Conservation (phyloP, 2,113 vertebrate genomes). For the Pelmatolapia mariae region DNA sequence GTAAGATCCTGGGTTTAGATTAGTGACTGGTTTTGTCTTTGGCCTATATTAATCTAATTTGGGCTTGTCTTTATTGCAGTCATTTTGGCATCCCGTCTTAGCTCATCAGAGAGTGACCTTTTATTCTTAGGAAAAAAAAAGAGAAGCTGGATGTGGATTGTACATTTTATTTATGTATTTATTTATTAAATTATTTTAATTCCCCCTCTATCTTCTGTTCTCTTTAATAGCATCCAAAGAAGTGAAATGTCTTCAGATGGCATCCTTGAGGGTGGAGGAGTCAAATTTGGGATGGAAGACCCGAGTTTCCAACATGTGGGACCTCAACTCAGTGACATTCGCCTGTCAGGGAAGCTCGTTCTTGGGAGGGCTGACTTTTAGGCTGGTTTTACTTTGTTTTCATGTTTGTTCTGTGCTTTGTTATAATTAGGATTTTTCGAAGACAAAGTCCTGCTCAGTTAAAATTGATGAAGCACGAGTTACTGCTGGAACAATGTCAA, state of each 20-base stretch:
- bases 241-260: background rate
- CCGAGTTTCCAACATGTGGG: background rate
- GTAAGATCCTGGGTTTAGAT: background rate
- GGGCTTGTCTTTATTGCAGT: background rate
- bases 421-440: background rate
- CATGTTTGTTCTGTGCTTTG: background rate
- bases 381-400: constrained; percentile 26
- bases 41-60: background rate
- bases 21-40: rapidly evolving
- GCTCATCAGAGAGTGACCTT: background rate
- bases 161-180: background rate
- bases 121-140: background rate
- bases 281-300: background rate
- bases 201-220: background rate
- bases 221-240: constrained; percentile 61
- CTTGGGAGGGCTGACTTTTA: rapidly evolving
- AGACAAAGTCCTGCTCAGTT: background rate
- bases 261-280: background rate
- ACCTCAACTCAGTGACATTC: background rate
- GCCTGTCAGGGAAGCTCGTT: constrained; percentile 32
- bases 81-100: background rate
- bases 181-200: background rate
- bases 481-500: background rate
- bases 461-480: background rate
- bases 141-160: background rate